Evolutionary conservation across 1,140 invertebrate species (phyloP).

Genomic region (Parapsyche elsis): DNA sequence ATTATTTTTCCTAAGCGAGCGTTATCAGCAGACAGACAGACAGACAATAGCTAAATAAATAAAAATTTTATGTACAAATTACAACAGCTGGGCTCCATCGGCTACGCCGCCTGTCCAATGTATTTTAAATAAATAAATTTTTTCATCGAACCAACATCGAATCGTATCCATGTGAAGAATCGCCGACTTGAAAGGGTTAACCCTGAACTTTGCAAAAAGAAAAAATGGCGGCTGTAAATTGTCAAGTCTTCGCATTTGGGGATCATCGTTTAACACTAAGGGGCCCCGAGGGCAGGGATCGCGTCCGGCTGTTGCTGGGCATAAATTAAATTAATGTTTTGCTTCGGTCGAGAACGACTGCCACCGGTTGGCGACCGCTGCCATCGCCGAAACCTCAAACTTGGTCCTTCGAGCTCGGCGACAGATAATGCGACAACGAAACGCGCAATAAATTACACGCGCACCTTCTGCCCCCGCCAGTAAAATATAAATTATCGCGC

Average conservation of each 20-base stretch:
- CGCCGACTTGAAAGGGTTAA: background rate
- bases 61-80: too few species aligned
- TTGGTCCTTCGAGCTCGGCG: background rate
- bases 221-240: too few species aligned
- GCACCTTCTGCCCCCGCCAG: constrained; percentile 32
- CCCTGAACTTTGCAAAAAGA: background rate
- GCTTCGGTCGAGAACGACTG: background rate
- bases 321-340: constrained; percentile 29
- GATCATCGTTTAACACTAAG: background rate
- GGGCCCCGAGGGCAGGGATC: background rate
- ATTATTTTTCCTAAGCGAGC: too few species aligned
- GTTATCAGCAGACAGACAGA: too few species aligned
- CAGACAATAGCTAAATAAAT: too few species aligned
- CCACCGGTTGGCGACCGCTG: background rate
- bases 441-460: constrained; percentile 23
- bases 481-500: constrained; percentile 38
- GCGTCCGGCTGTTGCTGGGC: background rate
- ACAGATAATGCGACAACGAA: constrained; percentile 27
- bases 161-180: too few species aligned
- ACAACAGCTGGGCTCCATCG: too few species aligned
- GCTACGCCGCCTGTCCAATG: too few species aligned
- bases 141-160: too few species aligned
- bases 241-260: too few species aligned
- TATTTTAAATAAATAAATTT: too few species aligned
- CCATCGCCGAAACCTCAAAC: constrained; percentile 6